These are phyloP conservation scores for Oncorhynchus tshawytscha DNA, from an alignment of 2,113 vertebrate genomes.

Conservation along the genomic window DNA sequence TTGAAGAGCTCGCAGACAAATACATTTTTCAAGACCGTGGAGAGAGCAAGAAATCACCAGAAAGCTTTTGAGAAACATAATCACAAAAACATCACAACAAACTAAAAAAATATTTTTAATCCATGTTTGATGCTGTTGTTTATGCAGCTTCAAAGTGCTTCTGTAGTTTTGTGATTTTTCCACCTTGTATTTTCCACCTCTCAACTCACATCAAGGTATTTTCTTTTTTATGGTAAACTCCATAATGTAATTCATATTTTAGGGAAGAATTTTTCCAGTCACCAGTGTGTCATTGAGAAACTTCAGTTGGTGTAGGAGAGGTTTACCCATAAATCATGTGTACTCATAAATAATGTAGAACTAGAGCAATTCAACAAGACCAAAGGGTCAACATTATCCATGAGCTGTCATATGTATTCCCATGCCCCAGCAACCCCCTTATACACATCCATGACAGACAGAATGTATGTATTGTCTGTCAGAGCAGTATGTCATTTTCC, in stretches of 20 bases:
- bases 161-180: too few species aligned
- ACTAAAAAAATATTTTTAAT: too few species aligned
- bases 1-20: too few species aligned
- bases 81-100: too few species aligned
- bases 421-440: slow-evolving; percentile 23
- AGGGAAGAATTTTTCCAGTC: slow-evolving; percentile 34
- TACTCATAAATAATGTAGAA: slow-evolving; percentile 59
- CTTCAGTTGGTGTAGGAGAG: slow-evolving; percentile 32
- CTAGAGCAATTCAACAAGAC: slow-evolving; percentile 40
- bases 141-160: too few species aligned
- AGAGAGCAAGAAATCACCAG: too few species aligned
- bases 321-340: slow-evolving; percentile 54
- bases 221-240: background rate
- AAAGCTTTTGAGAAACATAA: too few species aligned
- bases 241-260: slow-evolving; percentile 41
- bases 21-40: too few species aligned
- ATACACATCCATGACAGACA: background rate
- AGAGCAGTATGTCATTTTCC: background rate
- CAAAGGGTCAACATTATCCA: slow-evolving; percentile 45
- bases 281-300: slow-evolving; percentile 42
- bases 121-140: too few species aligned
- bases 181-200: too few species aligned
- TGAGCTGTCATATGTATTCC: slow-evolving; percentile 30
- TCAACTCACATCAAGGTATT: too few species aligned
- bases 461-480: background rate